phyloP scores from a whole-genome alignment of 2,888 invertebrate species.

The Cheilosia vulpina region DNA sequence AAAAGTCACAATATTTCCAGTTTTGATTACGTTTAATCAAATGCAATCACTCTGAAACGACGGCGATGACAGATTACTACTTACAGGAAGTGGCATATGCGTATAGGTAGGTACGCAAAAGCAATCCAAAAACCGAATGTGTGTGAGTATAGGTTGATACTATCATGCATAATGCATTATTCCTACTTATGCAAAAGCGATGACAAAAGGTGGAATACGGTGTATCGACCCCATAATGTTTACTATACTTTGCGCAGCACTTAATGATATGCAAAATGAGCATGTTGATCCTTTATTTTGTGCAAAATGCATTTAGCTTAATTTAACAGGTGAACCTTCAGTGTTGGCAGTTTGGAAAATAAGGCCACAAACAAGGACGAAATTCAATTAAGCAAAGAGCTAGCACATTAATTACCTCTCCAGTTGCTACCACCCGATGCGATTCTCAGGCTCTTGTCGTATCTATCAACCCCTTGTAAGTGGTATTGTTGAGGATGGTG shows the following conservation, averaged over 20 bases:
- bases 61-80: no score
- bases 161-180: no score
- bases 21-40: no score
- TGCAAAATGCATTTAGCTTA: constrained; percentile 35
- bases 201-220: no score
- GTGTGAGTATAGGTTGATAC: no score
- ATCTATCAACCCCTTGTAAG: constrained; percentile 80
- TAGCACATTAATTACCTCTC: constrained; percentile 71
- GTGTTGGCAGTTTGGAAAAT: constrained; percentile 21
- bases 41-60: no score
- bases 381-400: constrained; percentile 61
- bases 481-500: constrained; percentile 80
- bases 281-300: constrained; percentile 20
- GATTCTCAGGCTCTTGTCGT: constrained; percentile 81
- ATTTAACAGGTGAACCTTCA: constrained; percentile 44
- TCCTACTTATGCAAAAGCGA: no score
- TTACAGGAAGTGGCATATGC: no score
- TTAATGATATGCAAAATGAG: constrained; percentile 12
- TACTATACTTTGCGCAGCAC: background rate
- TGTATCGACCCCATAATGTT: background rate
- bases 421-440: constrained; percentile 69
- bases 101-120: no score
- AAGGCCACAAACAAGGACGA: constrained; percentile 22
- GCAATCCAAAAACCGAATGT: no score
- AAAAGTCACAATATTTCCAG: no score